Evolutionary conservation across 1,140 invertebrate species (phyloP).

Genomic region (Tyrophagus putrescentiae): DNA sequence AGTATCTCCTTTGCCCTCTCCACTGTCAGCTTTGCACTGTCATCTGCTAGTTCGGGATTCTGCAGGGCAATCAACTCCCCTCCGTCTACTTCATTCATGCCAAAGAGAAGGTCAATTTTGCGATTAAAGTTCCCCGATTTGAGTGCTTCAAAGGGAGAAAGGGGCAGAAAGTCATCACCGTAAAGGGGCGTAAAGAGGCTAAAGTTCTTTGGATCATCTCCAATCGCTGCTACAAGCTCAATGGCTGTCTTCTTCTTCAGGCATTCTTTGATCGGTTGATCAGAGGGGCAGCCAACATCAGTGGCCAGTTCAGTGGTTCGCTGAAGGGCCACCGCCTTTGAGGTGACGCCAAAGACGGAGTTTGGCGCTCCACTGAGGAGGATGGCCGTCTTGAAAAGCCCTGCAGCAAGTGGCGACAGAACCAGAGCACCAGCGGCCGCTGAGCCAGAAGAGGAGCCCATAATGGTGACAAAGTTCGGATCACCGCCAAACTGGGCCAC

Average conservation of each 20-base stretch:
- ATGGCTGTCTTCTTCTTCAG: not conserved
- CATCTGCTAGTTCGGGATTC: not conserved
- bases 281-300: not conserved
- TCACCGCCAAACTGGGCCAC: conserved; percentile 81
- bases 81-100: not conserved
- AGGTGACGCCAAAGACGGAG: not conserved
- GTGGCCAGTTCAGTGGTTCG: not conserved
- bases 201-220: not conserved
- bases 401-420: conserved; percentile 39
- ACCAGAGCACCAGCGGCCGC: conserved; percentile 81
- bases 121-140: not conserved
- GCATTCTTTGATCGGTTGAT: not conserved
- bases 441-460: too few relatives aligned
- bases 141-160: not conserved
- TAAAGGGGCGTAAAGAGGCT: not conserved
- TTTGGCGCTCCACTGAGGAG: conserved; percentile 49
- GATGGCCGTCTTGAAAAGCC: conserved; percentile 52
- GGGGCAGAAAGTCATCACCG: not conserved
- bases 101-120: conserved; percentile 1
- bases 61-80: not conserved
- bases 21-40: not conserved
- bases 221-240: not conserved
- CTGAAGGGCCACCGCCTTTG: not conserved
- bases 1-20: not conserved
- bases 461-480: conserved; percentile 70